phyloP scores from a whole-genome alignment of 2,113 vertebrate species.

The Prinia subflava region DNA sequence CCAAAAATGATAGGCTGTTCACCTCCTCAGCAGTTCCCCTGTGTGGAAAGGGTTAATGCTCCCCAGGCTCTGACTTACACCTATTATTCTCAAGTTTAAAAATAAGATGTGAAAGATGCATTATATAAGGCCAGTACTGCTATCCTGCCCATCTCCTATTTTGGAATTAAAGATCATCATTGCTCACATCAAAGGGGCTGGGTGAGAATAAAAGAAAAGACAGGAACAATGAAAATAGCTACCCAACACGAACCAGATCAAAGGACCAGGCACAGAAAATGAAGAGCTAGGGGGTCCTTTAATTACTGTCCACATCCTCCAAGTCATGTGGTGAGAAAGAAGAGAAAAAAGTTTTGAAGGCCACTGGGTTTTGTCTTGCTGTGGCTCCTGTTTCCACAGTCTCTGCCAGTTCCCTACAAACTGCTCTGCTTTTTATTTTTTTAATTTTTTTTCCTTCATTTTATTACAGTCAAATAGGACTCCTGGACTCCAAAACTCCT shows the following conservation, averaged over 20 bases:
- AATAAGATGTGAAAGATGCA: slow-evolving; percentile 78
- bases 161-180: slow-evolving; percentile 84
- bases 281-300: slow-evolving; percentile 91
- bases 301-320: slow-evolving; percentile 94
- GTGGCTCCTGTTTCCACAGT: slow-evolving; percentile 77
- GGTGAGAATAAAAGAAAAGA: slow-evolving; percentile 82
- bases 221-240: slow-evolving; percentile 81
- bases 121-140: slow-evolving; percentile 73
- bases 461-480: slow-evolving; percentile 75
- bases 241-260: slow-evolving; percentile 92
- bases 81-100: slow-evolving; percentile 76
- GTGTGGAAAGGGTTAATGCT: slow-evolving; percentile 15
- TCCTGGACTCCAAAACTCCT: slow-evolving; percentile 72
- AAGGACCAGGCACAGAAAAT: slow-evolving; percentile 86
- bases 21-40: neutral
- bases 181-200: slow-evolving; percentile 86
- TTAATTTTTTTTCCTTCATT: slow-evolving; percentile 32
- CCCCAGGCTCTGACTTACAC: slow-evolving; percentile 46
- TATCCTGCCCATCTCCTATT: slow-evolving; percentile 79
- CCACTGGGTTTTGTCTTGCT: slow-evolving; percentile 82
- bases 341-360: slow-evolving; percentile 85
- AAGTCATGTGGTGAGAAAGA: slow-evolving; percentile 81
- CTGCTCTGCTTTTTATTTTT: slow-evolving; percentile 66
- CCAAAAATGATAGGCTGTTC: neutral
- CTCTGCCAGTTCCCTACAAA: slow-evolving; percentile 81